Base-by-base conservation (phyloP, 2,888 invertebrate species). In the Noctuana brunneofusca region DNA sequence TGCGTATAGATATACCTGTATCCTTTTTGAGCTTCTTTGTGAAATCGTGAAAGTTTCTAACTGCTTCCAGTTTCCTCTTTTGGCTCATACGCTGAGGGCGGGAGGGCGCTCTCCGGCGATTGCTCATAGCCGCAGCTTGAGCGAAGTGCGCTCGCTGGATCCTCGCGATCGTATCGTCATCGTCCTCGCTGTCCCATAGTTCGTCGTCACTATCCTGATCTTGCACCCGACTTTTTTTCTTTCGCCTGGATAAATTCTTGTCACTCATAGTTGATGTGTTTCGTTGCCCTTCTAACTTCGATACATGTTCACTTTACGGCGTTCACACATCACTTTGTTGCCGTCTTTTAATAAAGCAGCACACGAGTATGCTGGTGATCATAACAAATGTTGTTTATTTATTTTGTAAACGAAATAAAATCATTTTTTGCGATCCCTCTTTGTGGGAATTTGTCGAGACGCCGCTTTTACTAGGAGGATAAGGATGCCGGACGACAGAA, bases 1-100 rank as follows among this genome's bases (percentile, higher is more conserved):
- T 88, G 66, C 88, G 86, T 68, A 92, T 92, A 63, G 82, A 80
- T 70, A 92, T 87, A 67, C 92, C 92, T 68, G 92, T 91, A 78
- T 92, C 92, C 74, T 92, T 84, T 76, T 92, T 92, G 18, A 92
- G 82, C 78, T 89, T 92, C 74, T 92, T 92, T 5, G 92, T 92
- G 70, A 92, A 92, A 70, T 92, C 81, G 69, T 92, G 92, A 69
- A 92, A 92, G 67, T 78, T 86, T 78, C 86, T 91, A 8, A 92
- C 90, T 30, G 92, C 92, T 83, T 92, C 92, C 79, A 91, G 79
- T 78, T 92, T 92, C 64, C 92, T 78, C 74, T 92, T 92, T 62
- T 90, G 86, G 76, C 88, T 91, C 87, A 92, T 87, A 22, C 84
- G 87, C 53, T 84, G 80, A 18, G 84, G 81, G 30, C 85, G 84